Evolutionary conservation across 2,888 invertebrate genomes (phyloP), one percentile per base, ranked within the genome.

Genomic region (Mamestra brassicae): DNA sequence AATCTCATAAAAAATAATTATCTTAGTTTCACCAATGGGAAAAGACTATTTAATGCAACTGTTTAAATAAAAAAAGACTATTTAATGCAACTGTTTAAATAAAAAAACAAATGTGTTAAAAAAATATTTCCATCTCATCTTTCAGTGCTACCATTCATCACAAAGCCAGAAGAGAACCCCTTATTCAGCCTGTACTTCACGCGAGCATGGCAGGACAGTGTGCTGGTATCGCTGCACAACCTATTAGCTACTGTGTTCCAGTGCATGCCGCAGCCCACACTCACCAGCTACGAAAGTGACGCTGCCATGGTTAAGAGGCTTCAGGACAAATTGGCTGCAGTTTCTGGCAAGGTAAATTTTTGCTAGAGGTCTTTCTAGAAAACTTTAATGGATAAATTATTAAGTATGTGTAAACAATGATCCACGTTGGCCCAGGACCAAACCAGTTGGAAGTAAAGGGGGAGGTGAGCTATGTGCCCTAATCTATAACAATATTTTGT

Each of bases 131-230:
- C 4, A n/a, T 11, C 6, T 45, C 7, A 74, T 36, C 68, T 97
- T 97, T 67, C 93, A 99, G 99, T 98, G 95, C 97, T 99, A 80
- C 99, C 99, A 0, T 99, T 98, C 92, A 97, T 99, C 67, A 98
- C 98, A 92, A 98, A 98, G 92, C 99, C 99, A 0, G 99, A 99
- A 93, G 99, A 99, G 89, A 98, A 98, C 91, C 98, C 98, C 17
- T 97, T 97, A 55, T 99, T 99, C 94, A 97, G 98, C 26, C 97
- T 98, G 71, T 99, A 98, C 94, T 99, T 99, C 94, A 98, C 98
- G 11, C 97, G 98, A 82, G 98, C 98, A 76, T 99, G 99, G 99
- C 99, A 99, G 92, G 99, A 99, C 92, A 99, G 99, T 47, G 97
- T 99, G 88, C 95, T 99, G 72, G 97, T 97, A 2, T 99, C 99